Conservation (phyloP, 2,113 vertebrate species). For the Apodemus speciosus region DNA sequence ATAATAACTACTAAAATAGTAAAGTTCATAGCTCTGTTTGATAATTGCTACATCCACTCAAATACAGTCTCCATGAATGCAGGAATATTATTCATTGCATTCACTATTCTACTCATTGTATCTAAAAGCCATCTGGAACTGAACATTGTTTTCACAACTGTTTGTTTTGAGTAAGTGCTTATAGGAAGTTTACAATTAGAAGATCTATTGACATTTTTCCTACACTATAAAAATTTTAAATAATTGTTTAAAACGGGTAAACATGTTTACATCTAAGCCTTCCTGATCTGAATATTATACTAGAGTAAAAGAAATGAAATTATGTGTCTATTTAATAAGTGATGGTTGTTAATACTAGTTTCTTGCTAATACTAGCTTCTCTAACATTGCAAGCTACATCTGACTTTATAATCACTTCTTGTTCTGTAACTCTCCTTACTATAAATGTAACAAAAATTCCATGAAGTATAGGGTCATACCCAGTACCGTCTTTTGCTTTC, state of each 20-base stretch:
- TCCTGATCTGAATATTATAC: background rate
- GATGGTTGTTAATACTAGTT: background rate
- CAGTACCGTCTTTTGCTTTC: background rate
- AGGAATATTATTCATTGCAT: background rate
- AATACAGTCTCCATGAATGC: background rate
- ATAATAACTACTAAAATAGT: background rate
- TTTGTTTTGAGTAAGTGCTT: background rate
- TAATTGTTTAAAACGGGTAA: background rate
- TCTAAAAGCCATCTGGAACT: background rate
- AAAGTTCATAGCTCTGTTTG: background rate
- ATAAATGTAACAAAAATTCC: background rate
- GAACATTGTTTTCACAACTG: background rate
- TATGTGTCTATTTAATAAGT: background rate
- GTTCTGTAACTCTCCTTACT: background rate
- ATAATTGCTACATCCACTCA: background rate
- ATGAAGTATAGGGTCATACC: background rate
- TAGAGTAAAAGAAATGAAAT: background rate
- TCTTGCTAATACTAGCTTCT: no score
- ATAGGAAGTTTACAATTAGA: background rate
- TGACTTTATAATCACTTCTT: slow-evolving; percentile 22
- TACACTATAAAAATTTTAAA: background rate
- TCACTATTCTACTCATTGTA: background rate
- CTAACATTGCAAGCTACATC: background rate
- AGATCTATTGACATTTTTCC: background rate
- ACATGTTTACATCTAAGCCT: background rate